Conservation (phyloP, 1,140 invertebrate species). For the Pissodes strobi region DNA sequence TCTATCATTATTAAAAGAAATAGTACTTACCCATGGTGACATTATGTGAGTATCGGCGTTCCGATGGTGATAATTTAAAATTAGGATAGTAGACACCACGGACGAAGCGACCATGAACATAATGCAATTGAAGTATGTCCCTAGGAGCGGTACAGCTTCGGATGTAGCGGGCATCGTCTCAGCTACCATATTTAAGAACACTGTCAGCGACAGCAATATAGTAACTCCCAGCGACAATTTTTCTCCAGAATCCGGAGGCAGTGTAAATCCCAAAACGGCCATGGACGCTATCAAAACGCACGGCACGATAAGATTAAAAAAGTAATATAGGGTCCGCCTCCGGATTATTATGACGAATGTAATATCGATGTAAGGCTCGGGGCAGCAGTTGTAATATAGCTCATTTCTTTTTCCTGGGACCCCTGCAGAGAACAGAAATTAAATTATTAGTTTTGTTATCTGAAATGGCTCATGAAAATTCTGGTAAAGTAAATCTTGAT, state of each 20-base stretch:
- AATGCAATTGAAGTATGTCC: constrained; percentile 99
- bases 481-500: too few relatives aligned
- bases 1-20: too few relatives aligned
- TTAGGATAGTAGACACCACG: constrained; percentile 95
- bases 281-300: constrained; percentile 98
- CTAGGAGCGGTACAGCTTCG: constrained; percentile 78
- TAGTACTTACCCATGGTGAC: constrained; percentile 86
- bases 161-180: constrained; percentile 91
- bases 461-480: background rate
- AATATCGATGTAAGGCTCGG: constrained; percentile 94
- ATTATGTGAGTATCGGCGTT: constrained; percentile 96
- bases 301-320: constrained; percentile 99
- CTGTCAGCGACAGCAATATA: constrained; percentile 97
- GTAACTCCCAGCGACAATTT: constrained; percentile 98
- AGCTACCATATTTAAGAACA: constrained; percentile 93
- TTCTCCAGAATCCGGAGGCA: constrained; percentile 98
- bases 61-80: constrained; percentile 97
- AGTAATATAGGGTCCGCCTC: constrained; percentile 96
- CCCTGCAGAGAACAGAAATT: constrained; percentile 60
- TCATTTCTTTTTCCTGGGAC: constrained; percentile 86
- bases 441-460: constrained; percentile 14
- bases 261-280: constrained; percentile 95
- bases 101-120: constrained; percentile 99
- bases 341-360: constrained; percentile 97
- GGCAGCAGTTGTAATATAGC: constrained; percentile 81